Conservation (phyloP, 1,140 invertebrate genomes). For the Cydia fagiglandana region DNA sequence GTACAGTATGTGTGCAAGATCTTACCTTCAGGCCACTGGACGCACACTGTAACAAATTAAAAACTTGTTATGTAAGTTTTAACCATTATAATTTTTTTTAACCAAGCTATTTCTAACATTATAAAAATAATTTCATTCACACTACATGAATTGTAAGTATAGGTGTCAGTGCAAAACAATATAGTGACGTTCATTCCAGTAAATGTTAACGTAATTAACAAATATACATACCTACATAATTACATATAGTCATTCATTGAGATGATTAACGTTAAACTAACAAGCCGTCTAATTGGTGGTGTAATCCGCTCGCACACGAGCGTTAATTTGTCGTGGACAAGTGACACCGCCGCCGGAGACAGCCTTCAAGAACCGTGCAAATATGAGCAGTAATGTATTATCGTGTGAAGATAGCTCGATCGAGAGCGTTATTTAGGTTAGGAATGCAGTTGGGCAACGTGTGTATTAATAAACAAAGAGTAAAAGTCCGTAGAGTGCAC, state of each 20-base stretch:
- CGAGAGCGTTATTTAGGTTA: slow-evolving; percentile 28
- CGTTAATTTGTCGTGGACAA: slow-evolving; percentile 45
- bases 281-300: slow-evolving; percentile 64
- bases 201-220: slow-evolving; percentile 56
- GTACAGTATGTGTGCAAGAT: slow-evolving; percentile 48
- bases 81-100: not conserved
- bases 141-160: not conserved
- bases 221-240: slow-evolving; percentile 34
- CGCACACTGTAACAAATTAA: slow-evolving; percentile 88
- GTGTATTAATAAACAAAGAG: slow-evolving; percentile 28
- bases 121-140: not conserved
- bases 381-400: not conserved
- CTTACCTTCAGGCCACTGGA: slow-evolving; percentile 93
- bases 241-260: slow-evolving; percentile 2
- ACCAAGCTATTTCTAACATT: not conserved
- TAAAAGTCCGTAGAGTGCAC: slow-evolving; percentile 31
- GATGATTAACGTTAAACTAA: slow-evolving; percentile 46
- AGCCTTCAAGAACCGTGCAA: slow-evolving; percentile 39
- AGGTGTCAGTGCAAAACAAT: slow-evolving; percentile 53
- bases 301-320: slow-evolving; percentile 51
- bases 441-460: slow-evolving; percentile 20
- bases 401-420: not conserved
- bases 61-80: slow-evolving; percentile 38
- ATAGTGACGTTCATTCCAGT: slow-evolving; percentile 66
- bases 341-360: slow-evolving; percentile 58